Base-by-base conservation (phyloP, 2,113 vertebrate species). In the Cisticola juncidis region DNA sequence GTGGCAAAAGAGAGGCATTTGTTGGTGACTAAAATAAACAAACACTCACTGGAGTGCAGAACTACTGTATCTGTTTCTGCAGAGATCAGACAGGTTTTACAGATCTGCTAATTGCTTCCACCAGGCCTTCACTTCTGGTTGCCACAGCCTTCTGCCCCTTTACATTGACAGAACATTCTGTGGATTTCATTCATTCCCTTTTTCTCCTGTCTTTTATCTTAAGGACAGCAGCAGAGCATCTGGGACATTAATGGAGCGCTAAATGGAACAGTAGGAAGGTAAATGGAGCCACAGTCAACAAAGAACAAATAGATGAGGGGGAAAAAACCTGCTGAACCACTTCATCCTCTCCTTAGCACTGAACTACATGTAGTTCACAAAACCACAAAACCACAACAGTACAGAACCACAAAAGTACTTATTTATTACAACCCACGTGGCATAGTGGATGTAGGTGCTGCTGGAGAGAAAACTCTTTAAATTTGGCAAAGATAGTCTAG, bases 1-100 rank as follows among this genome's bases (percentile, higher is more conserved):
- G 25, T 35, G 8, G 20, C 5, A 83, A 88, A 86, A 50, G 0
- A 19, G 7, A 28, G 16, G 0, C 29, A 9, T 36, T 50, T 81
- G 13, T 9, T 45, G 14, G 15, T 62, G 26, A 62, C 15, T 24
- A 88, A 65, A 92, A 70, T 40, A 76, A 85, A 83, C 14, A n/a
- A 78, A 14, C 3, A 12, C 7, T 28, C 26, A 38, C 24, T 0
- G 1, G 62, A 87, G 25, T 35, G 42, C 47, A 48, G 31, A 81
- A 81, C 28, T 42, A 70, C 24, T 5, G 20, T 68, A 9, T 23
- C 22, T 54, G 26, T 76, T 93, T 71, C 66, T 69, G 45, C 56
- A 81, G 44, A 73, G 36, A 57, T 72, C 22, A 26, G 29, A 12
- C 40, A 68, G 31, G n/a, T 50, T 60, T 90, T 71, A 70, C 9